Evolutionary conservation across 2,888 invertebrate genomes (phyloP).

Genomic region (Catocala nupta): DNA sequence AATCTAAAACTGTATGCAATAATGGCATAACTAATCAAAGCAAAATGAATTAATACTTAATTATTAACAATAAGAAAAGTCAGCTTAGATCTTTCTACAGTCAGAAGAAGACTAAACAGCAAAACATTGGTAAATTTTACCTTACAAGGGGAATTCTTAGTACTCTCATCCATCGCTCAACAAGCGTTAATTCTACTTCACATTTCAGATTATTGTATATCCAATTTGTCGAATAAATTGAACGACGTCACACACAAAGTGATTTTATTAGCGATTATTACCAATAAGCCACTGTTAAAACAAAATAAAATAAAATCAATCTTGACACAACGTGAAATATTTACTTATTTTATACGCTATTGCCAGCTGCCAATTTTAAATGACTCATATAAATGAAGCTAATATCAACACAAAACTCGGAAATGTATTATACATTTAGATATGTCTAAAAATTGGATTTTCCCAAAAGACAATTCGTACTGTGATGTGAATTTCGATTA

Average conservation of each 20-base stretch:
- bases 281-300: constrained; percentile 83
- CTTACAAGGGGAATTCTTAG: constrained; percentile 84
- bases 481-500: constrained; percentile 51
- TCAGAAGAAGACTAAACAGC: constrained; percentile 58
- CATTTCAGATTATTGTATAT: constrained; percentile 77
- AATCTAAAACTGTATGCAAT: constrained; percentile 43
- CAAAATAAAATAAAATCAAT: constrained; percentile 84
- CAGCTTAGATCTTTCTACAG: constrained; percentile 53
- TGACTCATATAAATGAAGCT: constrained; percentile 45
- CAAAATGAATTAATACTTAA: constrained; percentile 43
- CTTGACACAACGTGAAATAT: constrained; percentile 78
- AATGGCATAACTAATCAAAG: constrained; percentile 47
- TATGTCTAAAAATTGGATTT: constrained; percentile 50
- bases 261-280: constrained; percentile 79
- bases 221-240: constrained; percentile 67
- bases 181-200: constrained; percentile 74
- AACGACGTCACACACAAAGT: constrained; percentile 78
- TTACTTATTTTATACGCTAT: constrained; percentile 70
- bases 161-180: constrained; percentile 83
- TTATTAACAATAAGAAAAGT: constrained; percentile 47
- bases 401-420: constrained; percentile 32
- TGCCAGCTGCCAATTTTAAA: constrained; percentile 59
- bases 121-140: constrained; percentile 76
- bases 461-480: constrained; percentile 55
- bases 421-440: constrained; percentile 24